A percentile compares a stretch with the other conserved stretches of the same genome.
phyloP scores from a whole-genome alignment of 2,113 vertebrate genomes.

The Copsychus sechellarum region DNA sequence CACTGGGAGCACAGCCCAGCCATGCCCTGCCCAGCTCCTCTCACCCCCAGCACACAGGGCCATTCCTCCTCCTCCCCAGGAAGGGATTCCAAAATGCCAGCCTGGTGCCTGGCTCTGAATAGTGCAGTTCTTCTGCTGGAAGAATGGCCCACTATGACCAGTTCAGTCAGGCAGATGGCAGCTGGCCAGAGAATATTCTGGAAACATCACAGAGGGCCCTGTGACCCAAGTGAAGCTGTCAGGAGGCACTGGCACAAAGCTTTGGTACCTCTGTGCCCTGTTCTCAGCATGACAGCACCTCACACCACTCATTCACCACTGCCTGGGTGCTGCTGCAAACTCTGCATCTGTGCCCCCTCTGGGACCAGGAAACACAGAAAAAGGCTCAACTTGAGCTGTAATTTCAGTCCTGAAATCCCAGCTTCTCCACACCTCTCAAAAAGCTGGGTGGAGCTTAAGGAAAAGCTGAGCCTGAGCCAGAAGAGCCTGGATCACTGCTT shows the following conservation, averaged over 20 bases:
- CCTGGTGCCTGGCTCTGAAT: neutral
- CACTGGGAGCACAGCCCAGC: neutral
- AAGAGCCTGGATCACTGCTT: neutral
- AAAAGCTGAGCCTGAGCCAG: neutral
- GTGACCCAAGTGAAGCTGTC: neutral
- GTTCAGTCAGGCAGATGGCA: neutral
- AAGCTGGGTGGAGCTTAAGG: neutral
- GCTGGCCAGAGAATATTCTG: neutral
- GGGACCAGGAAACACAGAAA: neutral
- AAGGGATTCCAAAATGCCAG: neutral
- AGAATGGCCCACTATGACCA: slow-evolving; percentile 3
- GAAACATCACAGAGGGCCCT: neutral
- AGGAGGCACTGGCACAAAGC: neutral
- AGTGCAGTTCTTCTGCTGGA: neutral
- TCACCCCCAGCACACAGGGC: fast-evolving
- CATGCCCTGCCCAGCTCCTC: neutral
- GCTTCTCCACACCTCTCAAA: neutral
- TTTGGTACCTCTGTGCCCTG: neutral
- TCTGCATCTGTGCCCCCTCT: neutral
- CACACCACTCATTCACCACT: fast-evolving
- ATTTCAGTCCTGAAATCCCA: neutral
- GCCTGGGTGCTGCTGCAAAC: neutral
- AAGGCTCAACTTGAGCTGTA: neutral
- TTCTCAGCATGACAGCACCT: neutral
- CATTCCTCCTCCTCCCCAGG: neutral